A percentile compares a stretch with the other conserved stretches of the same genome.
These are phyloP conservation scores for Cremastinae sp. DNA, from an alignment of 2,888 invertebrate genomes.

Conservation along the genomic window DNA sequence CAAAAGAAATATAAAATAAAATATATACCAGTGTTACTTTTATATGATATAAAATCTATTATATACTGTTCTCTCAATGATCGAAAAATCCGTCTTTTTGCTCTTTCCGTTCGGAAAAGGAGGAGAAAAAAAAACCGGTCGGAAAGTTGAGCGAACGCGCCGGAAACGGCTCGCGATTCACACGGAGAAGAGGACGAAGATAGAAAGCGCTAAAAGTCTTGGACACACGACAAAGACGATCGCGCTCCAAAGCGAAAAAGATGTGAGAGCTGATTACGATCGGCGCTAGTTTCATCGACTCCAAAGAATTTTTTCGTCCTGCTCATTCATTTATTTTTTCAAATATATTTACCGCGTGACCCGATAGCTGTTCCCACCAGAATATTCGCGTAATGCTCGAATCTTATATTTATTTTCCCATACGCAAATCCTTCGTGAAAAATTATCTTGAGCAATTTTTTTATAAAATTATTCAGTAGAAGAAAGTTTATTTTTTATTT, in stretches of 20 bases:
- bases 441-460: too few species aligned
- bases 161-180: constrained; percentile 54
- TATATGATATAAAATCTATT: too few species aligned
- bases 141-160: constrained; percentile 55
- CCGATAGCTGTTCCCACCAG: neutral
- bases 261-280: constrained; percentile 55
- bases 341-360: neutral
- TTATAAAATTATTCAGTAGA: too few species aligned
- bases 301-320: constrained; percentile 52
- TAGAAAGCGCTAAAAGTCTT: constrained; percentile 48
- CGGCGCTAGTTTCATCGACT: constrained; percentile 60
- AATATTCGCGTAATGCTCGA: neutral
- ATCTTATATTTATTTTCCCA: neutral
- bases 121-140: constrained; percentile 53
- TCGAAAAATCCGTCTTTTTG: too few species aligned
- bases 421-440: too few species aligned
- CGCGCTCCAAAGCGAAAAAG: constrained; percentile 25
- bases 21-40: too few species aligned
- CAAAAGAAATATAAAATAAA: too few species aligned
- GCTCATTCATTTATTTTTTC: constrained; percentile 13
- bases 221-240: constrained; percentile 16
- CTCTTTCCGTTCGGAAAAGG: neutral
- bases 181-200: constrained; percentile 2
- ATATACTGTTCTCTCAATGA: too few species aligned
- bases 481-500: too few species aligned